Percentiles rank a stretch among this genome's conserved stretches.
Conservation (phyloP, 1,140 invertebrate genomes). For the Drosophila lacteicornis region DNA sequence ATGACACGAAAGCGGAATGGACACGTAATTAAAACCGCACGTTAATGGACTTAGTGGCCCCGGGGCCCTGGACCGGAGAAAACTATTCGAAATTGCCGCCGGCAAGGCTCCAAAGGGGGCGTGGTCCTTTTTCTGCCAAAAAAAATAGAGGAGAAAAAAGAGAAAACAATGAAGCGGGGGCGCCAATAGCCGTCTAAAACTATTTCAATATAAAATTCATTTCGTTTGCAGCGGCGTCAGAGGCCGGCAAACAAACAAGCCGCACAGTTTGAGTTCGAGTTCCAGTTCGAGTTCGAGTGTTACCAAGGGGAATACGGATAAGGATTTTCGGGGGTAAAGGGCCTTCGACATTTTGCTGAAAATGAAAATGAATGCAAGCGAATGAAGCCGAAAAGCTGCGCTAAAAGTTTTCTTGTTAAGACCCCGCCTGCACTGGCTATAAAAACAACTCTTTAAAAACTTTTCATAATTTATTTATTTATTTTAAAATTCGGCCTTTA, state of each 20-base stretch:
- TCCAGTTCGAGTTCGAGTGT: background rate
- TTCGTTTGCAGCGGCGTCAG: slow-evolving; percentile 58
- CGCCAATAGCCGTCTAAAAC: slow-evolving; percentile 68
- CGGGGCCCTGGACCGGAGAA: background rate
- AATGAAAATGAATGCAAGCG: slow-evolving; percentile 67
- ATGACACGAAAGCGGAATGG: slow-evolving; percentile 67
- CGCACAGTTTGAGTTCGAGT: slow-evolving; percentile 20
- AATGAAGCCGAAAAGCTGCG: slow-evolving; percentile 65
- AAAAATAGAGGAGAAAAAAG: slow-evolving; percentile 5
- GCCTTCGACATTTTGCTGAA: slow-evolving; percentile 42
- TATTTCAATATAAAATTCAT: slow-evolving; percentile 83
- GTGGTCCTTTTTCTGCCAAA: background rate
- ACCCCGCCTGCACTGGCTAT: slow-evolving; percentile 13
- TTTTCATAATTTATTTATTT: too few relatives aligned
- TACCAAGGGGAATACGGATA: background rate
- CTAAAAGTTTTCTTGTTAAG: slow-evolving; percentile 71
- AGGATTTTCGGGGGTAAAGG: background rate
- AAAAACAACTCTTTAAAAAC: background rate
- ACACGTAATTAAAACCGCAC: slow-evolving; percentile 79
- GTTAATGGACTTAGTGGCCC: slow-evolving; percentile 64
- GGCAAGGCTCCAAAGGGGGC: background rate
- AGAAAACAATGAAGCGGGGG: slow-evolving; percentile 12
- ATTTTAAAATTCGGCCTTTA: background rate
- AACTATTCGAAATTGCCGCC: slow-evolving; percentile 27
- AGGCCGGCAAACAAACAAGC: slow-evolving; percentile 34